Percentiles rank a stretch among this genome's conserved stretches.
Conservation (phyloP, 2,797 vertebrate genomes). For the Anguilla marmorata region DNA sequence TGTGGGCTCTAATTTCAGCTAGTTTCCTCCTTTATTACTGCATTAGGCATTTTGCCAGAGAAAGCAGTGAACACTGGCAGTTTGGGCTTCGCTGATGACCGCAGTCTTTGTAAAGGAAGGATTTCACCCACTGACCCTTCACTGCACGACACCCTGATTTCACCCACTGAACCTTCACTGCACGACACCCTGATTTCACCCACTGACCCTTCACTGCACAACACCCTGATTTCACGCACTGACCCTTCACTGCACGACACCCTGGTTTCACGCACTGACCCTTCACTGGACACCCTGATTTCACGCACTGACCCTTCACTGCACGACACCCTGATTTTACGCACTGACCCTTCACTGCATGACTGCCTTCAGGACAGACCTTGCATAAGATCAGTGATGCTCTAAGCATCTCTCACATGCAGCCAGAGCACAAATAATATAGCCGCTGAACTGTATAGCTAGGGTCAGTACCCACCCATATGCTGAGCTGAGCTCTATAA, state of each 20-base stretch:
- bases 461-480: neutral
- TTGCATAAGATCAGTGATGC: neutral
- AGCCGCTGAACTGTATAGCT: neutral
- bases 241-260: neutral
- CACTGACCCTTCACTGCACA: neutral
- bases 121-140: neutral
- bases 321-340: neutral
- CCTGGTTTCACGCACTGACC: neutral
- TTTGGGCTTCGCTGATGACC: neutral
- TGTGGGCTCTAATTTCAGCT: neutral
- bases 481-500: neutral
- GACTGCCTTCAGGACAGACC: neutral
- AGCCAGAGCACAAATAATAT: neutral
- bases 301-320: neutral
- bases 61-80: neutral
- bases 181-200: neutral
- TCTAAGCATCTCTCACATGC: neutral
- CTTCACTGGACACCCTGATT: neutral
- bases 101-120: neutral
- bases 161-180: neutral
- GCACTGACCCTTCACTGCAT: neutral
- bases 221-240: neutral
- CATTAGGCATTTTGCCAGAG: neutral
- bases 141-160: no score
- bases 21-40: neutral